A percentile compares a stretch with the other conserved stretches of the same genome.
phyloP scores from a whole-genome alignment of 2,888 invertebrate genomes.

The Lepas anatifera region DNA sequence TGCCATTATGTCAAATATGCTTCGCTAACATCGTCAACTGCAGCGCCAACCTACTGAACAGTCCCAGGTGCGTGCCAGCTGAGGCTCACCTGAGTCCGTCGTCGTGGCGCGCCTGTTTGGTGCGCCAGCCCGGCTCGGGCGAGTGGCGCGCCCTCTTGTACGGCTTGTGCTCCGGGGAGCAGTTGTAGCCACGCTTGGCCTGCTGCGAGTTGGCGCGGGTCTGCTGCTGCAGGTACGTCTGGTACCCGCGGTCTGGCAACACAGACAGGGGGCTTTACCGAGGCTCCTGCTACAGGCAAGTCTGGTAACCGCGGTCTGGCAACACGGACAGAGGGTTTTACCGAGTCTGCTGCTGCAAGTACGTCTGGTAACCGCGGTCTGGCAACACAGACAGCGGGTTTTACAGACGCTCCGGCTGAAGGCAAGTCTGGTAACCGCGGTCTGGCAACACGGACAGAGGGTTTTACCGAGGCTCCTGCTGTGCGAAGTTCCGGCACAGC shows the following conservation, averaged over 20 bases:
- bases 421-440: slow-evolving; percentile 9
- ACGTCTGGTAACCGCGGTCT: slow-evolving; percentile 12
- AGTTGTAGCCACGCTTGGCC: slow-evolving; percentile 10
- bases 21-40: no score
- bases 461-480: slow-evolving; percentile 13
- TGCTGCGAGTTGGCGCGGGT: background rate
- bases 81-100: no score
- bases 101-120: background rate
- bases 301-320: slow-evolving; percentile 12
- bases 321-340: background rate
- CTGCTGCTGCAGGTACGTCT: slow-evolving; percentile 13
- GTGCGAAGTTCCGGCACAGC: background rate
- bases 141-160: background rate
- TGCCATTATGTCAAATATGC: no score
- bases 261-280: background rate
- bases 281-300: slow-evolving; percentile 9
- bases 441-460: background rate
- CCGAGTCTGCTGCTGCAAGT: slow-evolving; percentile 12
- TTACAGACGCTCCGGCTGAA: slow-evolving; percentile 4
- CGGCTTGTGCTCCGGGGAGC: background rate
- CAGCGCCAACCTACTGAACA: no score
- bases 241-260: slow-evolving; percentile 7
- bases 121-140: background rate
- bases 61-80: no score
- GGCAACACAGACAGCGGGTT: background rate